Evolutionary conservation across 2,888 invertebrate genomes (phyloP).

Genomic region (Drosophila borealis): DNA sequence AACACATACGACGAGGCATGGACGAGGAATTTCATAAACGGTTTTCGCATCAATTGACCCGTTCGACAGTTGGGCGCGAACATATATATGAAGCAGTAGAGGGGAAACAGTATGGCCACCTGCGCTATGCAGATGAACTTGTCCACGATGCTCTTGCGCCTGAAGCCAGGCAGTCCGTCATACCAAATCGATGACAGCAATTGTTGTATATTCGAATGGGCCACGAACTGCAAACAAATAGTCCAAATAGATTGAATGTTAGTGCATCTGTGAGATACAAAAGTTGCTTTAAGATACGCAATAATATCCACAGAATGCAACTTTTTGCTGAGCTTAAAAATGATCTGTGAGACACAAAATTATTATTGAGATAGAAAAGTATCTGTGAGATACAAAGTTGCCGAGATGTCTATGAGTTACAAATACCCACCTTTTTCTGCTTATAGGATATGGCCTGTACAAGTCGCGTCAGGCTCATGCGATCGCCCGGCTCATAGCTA

Average conservation of each 20-base stretch:
- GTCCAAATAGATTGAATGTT: not conserved
- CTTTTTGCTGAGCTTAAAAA: not conserved
- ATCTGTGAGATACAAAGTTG: not conserved
- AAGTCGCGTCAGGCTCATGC: constrained; percentile 93
- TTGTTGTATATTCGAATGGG: constrained; percentile 98
- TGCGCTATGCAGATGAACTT: constrained; percentile 90
- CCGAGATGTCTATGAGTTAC: not conserved
- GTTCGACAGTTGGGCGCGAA: constrained; percentile 92
- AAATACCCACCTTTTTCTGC: constrained; percentile 92
- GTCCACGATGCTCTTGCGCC: constrained; percentile 90
- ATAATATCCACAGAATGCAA: not conserved
- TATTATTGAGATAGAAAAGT: not conserved
- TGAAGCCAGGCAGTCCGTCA: constrained; percentile 97
- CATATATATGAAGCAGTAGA: constrained; percentile 94
- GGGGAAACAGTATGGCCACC: constrained; percentile 93
- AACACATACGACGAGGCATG: constrained; percentile 97
- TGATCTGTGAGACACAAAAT: not conserved
- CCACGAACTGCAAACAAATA: constrained; percentile 90
- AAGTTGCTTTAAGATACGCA: not conserved
- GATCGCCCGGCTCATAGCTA: constrained; percentile 91
- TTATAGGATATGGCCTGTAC: constrained; percentile 97
- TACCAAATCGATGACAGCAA: constrained; percentile 96
- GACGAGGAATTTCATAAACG: constrained; percentile 98
- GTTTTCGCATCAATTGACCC: constrained; percentile 94
- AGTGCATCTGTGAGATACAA: not conserved